Base-by-base conservation (phyloP, 2,113 vertebrate species). In the Anthoscopus minutus region DNA sequence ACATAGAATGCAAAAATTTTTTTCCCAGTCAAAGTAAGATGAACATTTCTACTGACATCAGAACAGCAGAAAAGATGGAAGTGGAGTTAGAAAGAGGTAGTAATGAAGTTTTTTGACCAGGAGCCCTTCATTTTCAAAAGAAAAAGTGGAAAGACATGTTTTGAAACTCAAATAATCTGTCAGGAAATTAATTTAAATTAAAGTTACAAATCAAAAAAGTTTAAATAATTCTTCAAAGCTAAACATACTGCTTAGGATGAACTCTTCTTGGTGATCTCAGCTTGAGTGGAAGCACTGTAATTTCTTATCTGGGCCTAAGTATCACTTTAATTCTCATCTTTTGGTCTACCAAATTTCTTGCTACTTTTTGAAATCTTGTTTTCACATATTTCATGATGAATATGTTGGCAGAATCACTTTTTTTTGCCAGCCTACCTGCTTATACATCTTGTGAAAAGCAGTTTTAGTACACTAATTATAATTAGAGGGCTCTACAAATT, bases 321-420 rank as follows among this genome's bases (percentile, higher is more conserved):
- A 17, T 9, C 1, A 0, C 7, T 47, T 20, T 58, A 66, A 54
- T 71, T 74, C 30, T 78, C 24, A 19, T 18, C 4, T 45, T 65
- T 60, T 72, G 4, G 17, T 65, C 9, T 57, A 28, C 27, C 48
- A 69, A 50, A 69, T 77, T 44, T 51, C 20, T 71, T 66, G 8
- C 9, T 67, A 27, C 27, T 64, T 86, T 33, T 61, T 16, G 44
- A 92, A 69, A 9, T 11, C 0, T 0, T 3, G 0, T 82, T 76
- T 82, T 72, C n/a, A 57, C 4, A 1, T 17, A 38, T 84, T 81
- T 91, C 21, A 33, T 61, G 25, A 60, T 2, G 2, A 38, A 65
- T 13, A 7, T 47, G 47, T 37, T 71, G 44, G 16, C 47, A 78
- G 56, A 92, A 89, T 71, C 24, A 45, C 15, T 79, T 10, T 33